phyloP scores from a whole-genome alignment of 2,888 invertebrate species.

The Perdita meconis region DNA sequence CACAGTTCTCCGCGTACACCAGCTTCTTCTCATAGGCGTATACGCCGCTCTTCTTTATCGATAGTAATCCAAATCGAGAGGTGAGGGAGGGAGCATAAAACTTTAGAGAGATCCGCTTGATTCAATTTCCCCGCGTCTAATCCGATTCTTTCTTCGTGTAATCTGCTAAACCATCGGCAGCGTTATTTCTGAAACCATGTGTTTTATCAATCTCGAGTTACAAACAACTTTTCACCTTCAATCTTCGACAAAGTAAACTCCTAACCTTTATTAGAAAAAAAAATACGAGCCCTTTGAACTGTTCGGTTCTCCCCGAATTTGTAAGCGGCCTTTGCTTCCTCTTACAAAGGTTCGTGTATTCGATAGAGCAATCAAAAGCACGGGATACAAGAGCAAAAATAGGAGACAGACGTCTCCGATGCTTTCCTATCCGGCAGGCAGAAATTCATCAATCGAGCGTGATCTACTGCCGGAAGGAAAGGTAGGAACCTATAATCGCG shows the following conservation, averaged over 20 bases:
- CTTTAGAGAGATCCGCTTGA: slow-evolving; percentile 17
- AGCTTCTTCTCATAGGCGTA: slow-evolving; percentile 71
- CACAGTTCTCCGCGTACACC: slow-evolving; percentile 57
- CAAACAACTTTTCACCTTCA: not conserved
- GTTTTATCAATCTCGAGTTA: not conserved
- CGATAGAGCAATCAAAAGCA: too few relatives aligned
- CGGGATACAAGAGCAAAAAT: too few relatives aligned
- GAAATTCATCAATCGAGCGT: slow-evolving; percentile 14
- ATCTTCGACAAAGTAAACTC: not conserved
- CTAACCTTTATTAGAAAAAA: too few relatives aligned
- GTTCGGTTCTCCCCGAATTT: too few relatives aligned
- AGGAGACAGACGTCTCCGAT: not conserved
- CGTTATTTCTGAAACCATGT: not conserved
- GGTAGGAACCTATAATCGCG: slow-evolving; percentile 40
- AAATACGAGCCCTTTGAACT: too few relatives aligned
- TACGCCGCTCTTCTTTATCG: slow-evolving; percentile 38
- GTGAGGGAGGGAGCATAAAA: not conserved
- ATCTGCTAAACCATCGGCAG: not conserved
- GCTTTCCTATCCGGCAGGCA: not conserved
- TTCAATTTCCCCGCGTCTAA: slow-evolving; percentile 22
- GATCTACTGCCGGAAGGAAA: slow-evolving; percentile 51
- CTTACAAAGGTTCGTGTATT: too few relatives aligned
- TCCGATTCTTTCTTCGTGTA: not conserved
- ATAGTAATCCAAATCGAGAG: not conserved
- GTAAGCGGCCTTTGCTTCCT: too few relatives aligned